Percentiles rank a stretch among this genome's conserved stretches.
Evolutionary conservation across 2,888 invertebrate species (phyloP).

Genomic region (Perdita meconis): DNA sequence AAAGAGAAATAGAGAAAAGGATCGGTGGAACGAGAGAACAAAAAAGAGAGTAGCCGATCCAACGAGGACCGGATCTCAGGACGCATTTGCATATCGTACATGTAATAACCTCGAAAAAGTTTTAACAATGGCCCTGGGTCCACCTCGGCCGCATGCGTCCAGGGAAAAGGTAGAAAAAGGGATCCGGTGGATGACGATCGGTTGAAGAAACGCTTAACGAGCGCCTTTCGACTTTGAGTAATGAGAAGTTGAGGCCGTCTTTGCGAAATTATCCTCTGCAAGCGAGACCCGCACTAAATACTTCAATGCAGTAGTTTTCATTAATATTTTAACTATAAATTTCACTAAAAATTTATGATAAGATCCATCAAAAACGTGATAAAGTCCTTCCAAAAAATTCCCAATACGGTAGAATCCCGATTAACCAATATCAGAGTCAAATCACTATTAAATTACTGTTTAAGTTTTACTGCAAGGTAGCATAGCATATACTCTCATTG

Average conservation of each 20-base stretch:
- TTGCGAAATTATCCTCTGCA: constrained; percentile 16
- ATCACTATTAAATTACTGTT: no score
- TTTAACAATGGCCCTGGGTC: constrained; percentile 67
- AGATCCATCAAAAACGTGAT: no score
- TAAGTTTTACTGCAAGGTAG: no score
- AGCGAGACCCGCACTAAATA: no score
- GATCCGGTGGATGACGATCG: constrained; percentile 18
- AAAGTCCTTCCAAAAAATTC: no score
- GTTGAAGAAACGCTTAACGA: constrained; percentile 54
- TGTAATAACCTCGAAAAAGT: constrained; percentile 75
- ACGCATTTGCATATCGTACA: constrained; percentile 76
- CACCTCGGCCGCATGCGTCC: constrained; percentile 41
- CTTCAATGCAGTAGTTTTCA: no score
- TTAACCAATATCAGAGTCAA: no score
- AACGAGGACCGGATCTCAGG: constrained; percentile 68
- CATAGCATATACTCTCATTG: no score
- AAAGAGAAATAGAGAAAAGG: constrained; percentile 61
- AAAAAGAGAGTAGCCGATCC: constrained; percentile 66
- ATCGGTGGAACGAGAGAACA: constrained; percentile 63
- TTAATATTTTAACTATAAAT: no score
- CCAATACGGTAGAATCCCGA: no score
- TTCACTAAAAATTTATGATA: no score
- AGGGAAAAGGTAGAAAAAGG: constrained; percentile 29
- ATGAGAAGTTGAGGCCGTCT: constrained; percentile 22
- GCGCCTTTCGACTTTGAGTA: constrained; percentile 37